Evolutionary conservation across 2,888 invertebrate genomes (phyloP).

Genomic region (Smittia aterrima): DNA sequence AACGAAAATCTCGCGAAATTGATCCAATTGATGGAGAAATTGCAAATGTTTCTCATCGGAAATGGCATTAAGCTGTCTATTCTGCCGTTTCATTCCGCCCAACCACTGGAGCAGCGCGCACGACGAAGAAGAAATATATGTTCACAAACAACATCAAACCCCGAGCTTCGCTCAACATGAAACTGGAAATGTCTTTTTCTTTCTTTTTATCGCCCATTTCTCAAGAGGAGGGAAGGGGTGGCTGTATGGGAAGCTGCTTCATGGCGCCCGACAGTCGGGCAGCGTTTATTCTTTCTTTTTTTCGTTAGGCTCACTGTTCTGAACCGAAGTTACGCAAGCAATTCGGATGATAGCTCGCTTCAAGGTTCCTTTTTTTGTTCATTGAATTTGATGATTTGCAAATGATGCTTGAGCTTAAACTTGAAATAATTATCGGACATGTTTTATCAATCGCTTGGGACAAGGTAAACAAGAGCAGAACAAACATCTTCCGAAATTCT

Average conservation of each 20-base stretch:
- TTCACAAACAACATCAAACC: not conserved
- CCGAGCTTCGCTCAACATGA: constrained; percentile 26
- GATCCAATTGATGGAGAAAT: not conserved
- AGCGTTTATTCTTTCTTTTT: constrained; percentile 53
- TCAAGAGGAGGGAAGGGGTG: not conserved
- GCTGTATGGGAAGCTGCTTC: constrained; percentile 42
- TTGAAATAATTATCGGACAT: not conserved
- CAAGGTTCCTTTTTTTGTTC: not conserved
- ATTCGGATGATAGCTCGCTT: not conserved
- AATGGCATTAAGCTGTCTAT: constrained; percentile 3
- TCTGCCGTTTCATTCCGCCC: not conserved
- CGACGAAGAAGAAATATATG: not conserved
- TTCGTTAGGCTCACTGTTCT: constrained; percentile 37
- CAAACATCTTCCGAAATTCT: not conserved
- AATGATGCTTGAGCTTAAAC: not conserved
- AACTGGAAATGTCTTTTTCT: constrained; percentile 23
- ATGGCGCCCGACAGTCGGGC: constrained; percentile 60
- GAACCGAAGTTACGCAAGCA: not conserved
- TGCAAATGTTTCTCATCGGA: constrained; percentile 4
- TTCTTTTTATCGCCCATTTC: not conserved
- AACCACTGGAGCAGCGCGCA: not conserved
- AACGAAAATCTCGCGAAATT: not conserved
- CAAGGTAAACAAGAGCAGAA: not conserved
- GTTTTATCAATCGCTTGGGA: too few species aligned
- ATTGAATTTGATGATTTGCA: too few species aligned